Evolutionary conservation across 37 sponge, comb jelly and placozoan genomes (phyloP), one percentile per base, ranked within the genome.

Genomic region (Mnemiopsis leidyi): DNA sequence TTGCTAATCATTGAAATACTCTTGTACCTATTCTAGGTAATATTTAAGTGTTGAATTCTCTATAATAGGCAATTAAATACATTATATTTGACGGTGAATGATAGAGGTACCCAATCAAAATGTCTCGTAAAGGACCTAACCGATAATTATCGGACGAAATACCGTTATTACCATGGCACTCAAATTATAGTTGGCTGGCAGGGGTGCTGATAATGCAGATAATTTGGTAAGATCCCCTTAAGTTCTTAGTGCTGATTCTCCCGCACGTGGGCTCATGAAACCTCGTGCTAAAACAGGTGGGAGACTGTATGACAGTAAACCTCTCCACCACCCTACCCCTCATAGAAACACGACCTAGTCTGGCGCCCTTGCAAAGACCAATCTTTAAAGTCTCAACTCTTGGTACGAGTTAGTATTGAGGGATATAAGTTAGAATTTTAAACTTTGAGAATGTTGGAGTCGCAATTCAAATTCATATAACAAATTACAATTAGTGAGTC

Each of bases 61-160:
- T 48, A 48, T 71, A 71, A 77, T 77, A 18, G 32, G 7, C 79
- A 77, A 77, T 77, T 77, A 32, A 77, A 77, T 77, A 77, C 79
- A 77, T 77, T 77, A 77, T 77, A 77, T 48, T 48, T 48, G 61
- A 48, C 61, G 61, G 61, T 5, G 61, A 48, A 48, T 48, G 61
- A 48, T 48, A 48, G 61, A 48, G 61, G 61, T 48, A 13, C 61
- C 13, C 61, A 48, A 48, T 48, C 61, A 48, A 48, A 48, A 48
- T 48, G 61, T 48, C 61, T 18, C 9, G 5, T 48, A 48, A 48
- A 48, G 13, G 61, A 48, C 9, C 61, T 48, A 48, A 48, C 61
- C 61, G 61, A 13, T 48, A 48, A 48, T 48, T 48, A 48, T 48
- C 61, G 13, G 61, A 48, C 61, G 61, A 48, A 48, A 48, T 48